phyloP scores from a whole-genome alignment of 2,888 invertebrate species.

The Hydropsyche betteni region DNA sequence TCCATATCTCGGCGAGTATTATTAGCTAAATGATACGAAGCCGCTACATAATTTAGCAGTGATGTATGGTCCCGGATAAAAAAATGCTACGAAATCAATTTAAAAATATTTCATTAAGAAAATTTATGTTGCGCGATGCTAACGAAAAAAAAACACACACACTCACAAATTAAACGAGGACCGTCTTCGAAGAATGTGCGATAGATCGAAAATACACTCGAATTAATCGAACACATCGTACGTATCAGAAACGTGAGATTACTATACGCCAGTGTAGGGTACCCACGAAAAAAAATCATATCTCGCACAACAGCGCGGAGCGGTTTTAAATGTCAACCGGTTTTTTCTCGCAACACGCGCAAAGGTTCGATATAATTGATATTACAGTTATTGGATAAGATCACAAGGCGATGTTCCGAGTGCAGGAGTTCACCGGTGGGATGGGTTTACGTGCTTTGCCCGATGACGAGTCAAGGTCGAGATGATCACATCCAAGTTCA shows the following conservation, averaged over 20 bases:
- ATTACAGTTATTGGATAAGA: conserved; percentile 37
- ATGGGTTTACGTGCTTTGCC: too few relatives aligned
- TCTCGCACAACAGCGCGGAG: neutral
- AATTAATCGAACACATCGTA: neutral
- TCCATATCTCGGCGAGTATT: neutral
- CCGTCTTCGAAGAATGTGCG: neutral
- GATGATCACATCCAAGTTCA: conserved; percentile 2
- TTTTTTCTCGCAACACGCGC: conserved; percentile 27
- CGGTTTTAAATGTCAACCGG: conserved; percentile 31
- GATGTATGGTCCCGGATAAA: conserved; percentile 5
- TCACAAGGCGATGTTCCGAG: conserved; percentile 4
- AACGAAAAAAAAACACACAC: neutral
- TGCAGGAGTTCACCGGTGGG: too few relatives aligned
- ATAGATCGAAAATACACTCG: conserved; percentile 7
- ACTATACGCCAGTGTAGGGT: neutral
- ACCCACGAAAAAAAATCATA: conserved; percentile 5
- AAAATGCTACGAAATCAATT: conserved; percentile 13
- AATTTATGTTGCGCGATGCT: neutral
- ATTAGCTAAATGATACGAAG: conserved; percentile 23
- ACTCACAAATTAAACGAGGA: neutral
- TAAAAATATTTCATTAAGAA: neutral
- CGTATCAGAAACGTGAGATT: neutral
- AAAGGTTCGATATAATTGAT: conserved; percentile 39
- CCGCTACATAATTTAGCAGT: conserved; percentile 13
- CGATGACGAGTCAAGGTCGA: neutral